Evolutionary conservation across 1,140 invertebrate genomes (phyloP), one percentile per base, ranked within the genome.

Genomic region (Branchinecta lynchi): DNA sequence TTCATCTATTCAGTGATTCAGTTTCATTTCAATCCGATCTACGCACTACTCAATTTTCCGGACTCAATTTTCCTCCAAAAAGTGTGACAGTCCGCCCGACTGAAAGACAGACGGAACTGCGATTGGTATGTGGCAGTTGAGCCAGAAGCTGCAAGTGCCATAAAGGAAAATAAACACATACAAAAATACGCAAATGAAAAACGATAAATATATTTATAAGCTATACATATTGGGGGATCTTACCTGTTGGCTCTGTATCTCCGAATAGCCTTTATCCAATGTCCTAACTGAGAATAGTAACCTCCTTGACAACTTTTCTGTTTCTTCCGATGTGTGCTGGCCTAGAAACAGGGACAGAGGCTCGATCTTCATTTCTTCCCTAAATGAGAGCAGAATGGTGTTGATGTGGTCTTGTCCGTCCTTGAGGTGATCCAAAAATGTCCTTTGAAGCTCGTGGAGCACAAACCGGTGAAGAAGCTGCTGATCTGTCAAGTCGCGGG

Each of bases 351-450:
- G 2, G 12, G 51, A 15, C 12, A 12, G 12, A 60, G 51, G 51
- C 51, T 60, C 51, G 17, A 60, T 60, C 1, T 2, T 20, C 17
- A 20, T 60, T 60, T 60, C 51, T 6, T 60, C 12, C 12, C 6
- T 12, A 92, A 70, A 20, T 7, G 43, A 44, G 43, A 45, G 20
- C 65, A 70, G 43, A 5, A 70, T 46, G 7, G 20, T 17, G 8
- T 10, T 3, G 15, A 68, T 32, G n/a, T 45, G 45, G 21, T 44
- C 68, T 15, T 68, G 44, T 12, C 46, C 45, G 43, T 7, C 46
- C 7, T 12, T 15, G 20, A 68, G 21, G 15, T 45, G 44, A 21
- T n/a, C 43, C 7, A 9, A 21, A 43, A 68, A 46, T 12, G 68
- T 68, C 9, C 45, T 44, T 15, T 45, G 21, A 12, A 68, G 43